phyloP scores from a whole-genome alignment of 2,797 vertebrate genomes.

The Mormyrus hasselquistii region DNA sequence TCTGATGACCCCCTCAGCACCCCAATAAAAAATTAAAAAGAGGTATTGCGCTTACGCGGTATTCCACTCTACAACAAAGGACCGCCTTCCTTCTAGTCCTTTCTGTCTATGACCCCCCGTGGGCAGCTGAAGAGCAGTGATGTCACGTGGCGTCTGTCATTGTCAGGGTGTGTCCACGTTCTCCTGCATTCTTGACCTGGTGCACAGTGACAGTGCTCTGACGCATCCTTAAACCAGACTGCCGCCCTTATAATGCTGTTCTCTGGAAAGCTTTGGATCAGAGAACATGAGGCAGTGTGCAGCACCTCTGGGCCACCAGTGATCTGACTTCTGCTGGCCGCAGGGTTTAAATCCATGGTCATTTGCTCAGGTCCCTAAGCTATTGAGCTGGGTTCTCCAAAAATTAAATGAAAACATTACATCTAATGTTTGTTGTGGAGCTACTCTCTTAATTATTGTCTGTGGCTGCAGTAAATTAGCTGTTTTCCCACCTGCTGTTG shows the following conservation, averaged over 20 bases:
- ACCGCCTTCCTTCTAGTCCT: neutral
- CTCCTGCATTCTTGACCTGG: neutral
- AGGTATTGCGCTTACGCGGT: neutral
- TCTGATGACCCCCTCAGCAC: neutral
- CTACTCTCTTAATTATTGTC: neutral
- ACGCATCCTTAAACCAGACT: neutral
- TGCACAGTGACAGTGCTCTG: neutral
- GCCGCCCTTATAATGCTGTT: neutral
- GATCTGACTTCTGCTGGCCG: neutral
- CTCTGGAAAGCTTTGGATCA: neutral
- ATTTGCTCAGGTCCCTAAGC: neutral
- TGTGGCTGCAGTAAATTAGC: neutral
- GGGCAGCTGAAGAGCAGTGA: neutral
- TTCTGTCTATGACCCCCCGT: neutral
- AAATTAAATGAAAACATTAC: neutral
- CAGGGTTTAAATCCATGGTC: neutral
- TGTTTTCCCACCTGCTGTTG: neutral
- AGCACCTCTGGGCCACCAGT: neutral
- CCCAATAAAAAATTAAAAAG: neutral
- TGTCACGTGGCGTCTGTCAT: neutral
- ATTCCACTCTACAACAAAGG: neutral
- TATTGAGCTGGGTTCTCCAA: neutral
- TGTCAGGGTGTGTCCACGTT: neutral
- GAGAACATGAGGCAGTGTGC: neutral
- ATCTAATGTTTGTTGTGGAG: neutral